Base-by-base conservation (phyloP, 2,888 invertebrate species). In the Monopis laevigella region DNA sequence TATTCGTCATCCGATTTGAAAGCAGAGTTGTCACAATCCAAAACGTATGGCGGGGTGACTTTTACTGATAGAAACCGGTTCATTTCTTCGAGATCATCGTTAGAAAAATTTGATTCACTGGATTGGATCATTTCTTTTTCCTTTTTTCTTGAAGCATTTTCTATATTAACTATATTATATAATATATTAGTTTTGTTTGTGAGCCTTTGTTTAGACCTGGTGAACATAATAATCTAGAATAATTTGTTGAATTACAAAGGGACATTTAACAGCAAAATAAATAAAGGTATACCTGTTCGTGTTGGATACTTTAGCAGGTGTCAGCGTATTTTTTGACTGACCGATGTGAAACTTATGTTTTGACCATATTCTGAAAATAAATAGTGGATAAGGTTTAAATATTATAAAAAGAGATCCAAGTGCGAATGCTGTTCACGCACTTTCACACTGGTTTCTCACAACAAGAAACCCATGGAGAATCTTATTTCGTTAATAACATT, bases 1-100 rank as follows among this genome's bases (percentile, higher is more conserved):
- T 74, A 69, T 1, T 70, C 65, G 39, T 62, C 67, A 41, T 72
- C 62, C 6, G 74, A 68, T 1, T 70, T 60, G 0, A 59, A 45
- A 2, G 68, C 70, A 0, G 82, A 80, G 38, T 84, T 82, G 56
- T 85, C 86, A 54, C 86, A 86, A 44, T 84, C 83, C 54, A 86
- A 86, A 54, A 85, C 84, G 62, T 85, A 85, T 36, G 74, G 74
- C 21, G 84, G 82, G n/a, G 83, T 51, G 43, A 85, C 81, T 54
- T 84, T 84, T 36, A 86, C 61, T 4, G 82, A 70, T 42, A 84
- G 65, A 1, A 84, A 82, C 13, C 82, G 75, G 57, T 74, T 81
- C 5, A 81, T 54, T 2, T 66, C 54, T 34, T 82, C 78, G 13
- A 83, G 65, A 45, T 82, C 82, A 19, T 83, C 82, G 47, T 78